Conservation (phyloP, 2,888 invertebrate species). For the Coleophora flavipennella region DNA sequence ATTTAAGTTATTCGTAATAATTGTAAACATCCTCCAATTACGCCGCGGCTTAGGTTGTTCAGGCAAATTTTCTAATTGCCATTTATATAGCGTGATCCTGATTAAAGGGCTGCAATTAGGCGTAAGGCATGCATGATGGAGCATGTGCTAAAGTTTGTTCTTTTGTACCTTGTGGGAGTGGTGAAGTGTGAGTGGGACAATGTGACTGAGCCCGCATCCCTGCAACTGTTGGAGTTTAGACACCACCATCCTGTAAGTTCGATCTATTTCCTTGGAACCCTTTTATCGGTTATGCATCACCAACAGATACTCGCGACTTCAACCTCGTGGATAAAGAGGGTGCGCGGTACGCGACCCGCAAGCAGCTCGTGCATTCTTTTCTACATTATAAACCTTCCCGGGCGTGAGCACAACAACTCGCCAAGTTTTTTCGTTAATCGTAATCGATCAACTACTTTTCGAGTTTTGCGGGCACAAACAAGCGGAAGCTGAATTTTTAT, state of each 20-base stretch:
- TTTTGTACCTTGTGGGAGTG: background rate
- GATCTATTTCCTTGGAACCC: too few species aligned
- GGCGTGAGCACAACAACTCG: too few species aligned
- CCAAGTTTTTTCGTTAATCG: too few species aligned
- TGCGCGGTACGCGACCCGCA: too few species aligned
- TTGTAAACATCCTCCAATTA: background rate
- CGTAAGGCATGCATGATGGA: background rate
- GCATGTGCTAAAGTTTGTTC: background rate
- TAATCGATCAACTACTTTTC: too few species aligned
- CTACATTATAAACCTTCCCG: too few species aligned
- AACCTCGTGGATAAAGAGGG: too few species aligned
- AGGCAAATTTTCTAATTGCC: background rate
- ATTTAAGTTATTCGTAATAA: background rate
- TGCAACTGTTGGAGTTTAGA: conserved; percentile 33
- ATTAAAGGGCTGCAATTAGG: background rate
- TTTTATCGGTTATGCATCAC: too few species aligned
- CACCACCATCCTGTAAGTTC: conserved; percentile 28
- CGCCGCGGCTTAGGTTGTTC: background rate
- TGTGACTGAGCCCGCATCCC: conserved; percentile 16
- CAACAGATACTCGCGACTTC: too few species aligned
- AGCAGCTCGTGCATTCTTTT: too few species aligned
- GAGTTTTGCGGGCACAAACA: too few species aligned
- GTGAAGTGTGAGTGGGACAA: background rate
- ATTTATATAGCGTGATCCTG: background rate
- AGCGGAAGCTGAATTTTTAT: too few species aligned